Percentiles rank a stretch among this genome's conserved stretches.
Evolutionary conservation across 2,888 invertebrate species (phyloP).

Genomic region (Amphiduros pacificus): DNA sequence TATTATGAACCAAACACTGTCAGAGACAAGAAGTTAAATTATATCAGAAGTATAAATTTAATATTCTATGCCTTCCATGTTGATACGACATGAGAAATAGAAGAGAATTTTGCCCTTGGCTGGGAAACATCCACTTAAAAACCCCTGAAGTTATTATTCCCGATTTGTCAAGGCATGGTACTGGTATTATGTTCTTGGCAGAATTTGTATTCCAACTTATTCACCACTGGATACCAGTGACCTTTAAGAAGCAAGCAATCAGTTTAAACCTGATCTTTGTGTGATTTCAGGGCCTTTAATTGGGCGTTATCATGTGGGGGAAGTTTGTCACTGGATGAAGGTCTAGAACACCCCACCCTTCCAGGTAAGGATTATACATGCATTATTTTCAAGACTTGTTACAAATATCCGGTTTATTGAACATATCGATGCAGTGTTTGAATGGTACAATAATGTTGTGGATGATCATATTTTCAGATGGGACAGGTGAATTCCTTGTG

Average conservation of each 20-base stretch:
- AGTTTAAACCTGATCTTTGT: too few species aligned
- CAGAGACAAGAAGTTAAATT: too few species aligned
- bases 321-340: slow-evolving; percentile 63
- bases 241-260: too few species aligned
- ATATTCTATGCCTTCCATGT: not conserved
- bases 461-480: slow-evolving; percentile 60
- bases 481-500: slow-evolving; percentile 79
- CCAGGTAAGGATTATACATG: slow-evolving; percentile 60
- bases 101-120: too few species aligned
- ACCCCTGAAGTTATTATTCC: too few species aligned
- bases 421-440: not conserved
- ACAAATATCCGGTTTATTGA: not conserved
- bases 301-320: slow-evolving; percentile 62
- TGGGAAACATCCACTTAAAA: too few species aligned
- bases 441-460: not conserved
- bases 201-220: too few species aligned
- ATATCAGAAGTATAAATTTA: not conserved
- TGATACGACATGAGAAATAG: too few species aligned
- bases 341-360: slow-evolving; percentile 68
- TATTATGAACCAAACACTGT: too few species aligned
- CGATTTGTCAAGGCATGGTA: too few species aligned
- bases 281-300: slow-evolving; percentile 66
- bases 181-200: too few species aligned
- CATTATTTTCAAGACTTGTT: not conserved
- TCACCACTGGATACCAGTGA: too few species aligned